Evolutionary conservation across 2,888 invertebrate genomes (phyloP).

Genomic region (Rhagonycha fulva): DNA sequence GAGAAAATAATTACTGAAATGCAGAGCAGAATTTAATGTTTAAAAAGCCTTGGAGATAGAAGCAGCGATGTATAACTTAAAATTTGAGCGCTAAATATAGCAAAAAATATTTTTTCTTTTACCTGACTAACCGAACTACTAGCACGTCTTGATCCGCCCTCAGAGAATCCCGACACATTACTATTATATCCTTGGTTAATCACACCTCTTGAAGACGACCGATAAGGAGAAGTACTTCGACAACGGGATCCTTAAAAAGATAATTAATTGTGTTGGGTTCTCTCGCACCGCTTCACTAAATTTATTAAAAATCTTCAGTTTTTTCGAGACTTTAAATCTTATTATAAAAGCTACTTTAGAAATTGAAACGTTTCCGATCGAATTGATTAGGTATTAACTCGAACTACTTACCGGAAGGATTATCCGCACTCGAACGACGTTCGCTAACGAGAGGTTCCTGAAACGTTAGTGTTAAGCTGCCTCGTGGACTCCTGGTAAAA

Average conservation of each 20-base stretch:
- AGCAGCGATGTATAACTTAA: constrained; percentile 19
- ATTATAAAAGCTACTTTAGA: not conserved
- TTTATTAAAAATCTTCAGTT: not conserved
- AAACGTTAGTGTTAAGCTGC: constrained; percentile 65
- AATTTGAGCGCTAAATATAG: constrained; percentile 9
- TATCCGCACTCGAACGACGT: constrained; percentile 64
- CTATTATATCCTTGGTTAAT: constrained; percentile 57
- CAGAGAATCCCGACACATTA: constrained; percentile 55
- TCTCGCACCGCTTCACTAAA: not conserved
- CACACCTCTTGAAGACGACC: constrained; percentile 57
- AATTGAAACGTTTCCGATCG: not conserved
- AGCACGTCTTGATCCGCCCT: constrained; percentile 67
- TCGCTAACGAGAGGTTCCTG: constrained; percentile 64
- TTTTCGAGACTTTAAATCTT: not conserved
- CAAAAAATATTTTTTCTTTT: not conserved
- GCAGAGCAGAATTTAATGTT: not conserved
- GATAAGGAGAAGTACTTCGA: constrained; percentile 68
- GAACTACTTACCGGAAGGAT: constrained; percentile 56
- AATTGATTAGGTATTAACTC: not conserved
- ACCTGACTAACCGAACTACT: constrained; percentile 69
- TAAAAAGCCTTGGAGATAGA: constrained; percentile 14
- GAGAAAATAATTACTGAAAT: not conserved
- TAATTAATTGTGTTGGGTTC: not conserved
- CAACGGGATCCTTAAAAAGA: constrained; percentile 43
- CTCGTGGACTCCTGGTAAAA: constrained; percentile 60